phyloP scores from a whole-genome alignment of 2,888 invertebrate species.

The Pollenia amentaria region DNA sequence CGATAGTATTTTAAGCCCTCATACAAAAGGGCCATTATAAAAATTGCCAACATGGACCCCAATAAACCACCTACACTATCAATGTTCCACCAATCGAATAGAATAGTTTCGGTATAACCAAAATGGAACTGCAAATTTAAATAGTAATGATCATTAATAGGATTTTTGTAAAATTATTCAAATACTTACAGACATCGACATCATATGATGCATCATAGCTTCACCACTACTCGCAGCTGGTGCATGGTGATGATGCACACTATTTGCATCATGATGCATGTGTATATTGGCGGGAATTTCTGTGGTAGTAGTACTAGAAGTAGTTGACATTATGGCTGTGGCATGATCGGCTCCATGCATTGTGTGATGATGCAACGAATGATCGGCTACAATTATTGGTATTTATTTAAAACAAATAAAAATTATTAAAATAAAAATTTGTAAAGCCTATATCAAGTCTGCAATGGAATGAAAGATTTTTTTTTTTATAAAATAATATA shows the following conservation, averaged over 20 bases:
- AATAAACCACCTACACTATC: constrained; percentile 91
- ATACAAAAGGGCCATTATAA: constrained; percentile 96
- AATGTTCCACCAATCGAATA: constrained; percentile 93
- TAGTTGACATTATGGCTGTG: constrained; percentile 41
- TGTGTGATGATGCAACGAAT: constrained; percentile 73
- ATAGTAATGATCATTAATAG: not conserved
- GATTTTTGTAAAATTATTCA: not conserved
- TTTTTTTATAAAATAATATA: constrained; percentile 16
- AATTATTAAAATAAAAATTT: constrained; percentile 55
- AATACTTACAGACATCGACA: constrained; percentile 84
- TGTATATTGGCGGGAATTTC: constrained; percentile 73
- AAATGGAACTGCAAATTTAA: constrained; percentile 89
- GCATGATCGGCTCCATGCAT: constrained; percentile 70
- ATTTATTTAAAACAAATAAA: constrained; percentile 72
- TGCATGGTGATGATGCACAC: constrained; percentile 68
- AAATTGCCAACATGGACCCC: constrained; percentile 95
- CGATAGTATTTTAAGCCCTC: constrained; percentile 92
- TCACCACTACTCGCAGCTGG: constrained; percentile 75
- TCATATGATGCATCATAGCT: constrained; percentile 82
- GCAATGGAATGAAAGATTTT: constrained; percentile 59
- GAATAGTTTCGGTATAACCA: constrained; percentile 90
- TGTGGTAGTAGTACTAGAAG: constrained; percentile 66
- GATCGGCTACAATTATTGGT: constrained; percentile 64
- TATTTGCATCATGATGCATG: constrained; percentile 71
- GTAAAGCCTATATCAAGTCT: constrained; percentile 57